Evolutionary conservation across 2,888 invertebrate species (phyloP), one percentile per base, ranked within the genome.

Genomic region (Caenorhabditis afra): DNA sequence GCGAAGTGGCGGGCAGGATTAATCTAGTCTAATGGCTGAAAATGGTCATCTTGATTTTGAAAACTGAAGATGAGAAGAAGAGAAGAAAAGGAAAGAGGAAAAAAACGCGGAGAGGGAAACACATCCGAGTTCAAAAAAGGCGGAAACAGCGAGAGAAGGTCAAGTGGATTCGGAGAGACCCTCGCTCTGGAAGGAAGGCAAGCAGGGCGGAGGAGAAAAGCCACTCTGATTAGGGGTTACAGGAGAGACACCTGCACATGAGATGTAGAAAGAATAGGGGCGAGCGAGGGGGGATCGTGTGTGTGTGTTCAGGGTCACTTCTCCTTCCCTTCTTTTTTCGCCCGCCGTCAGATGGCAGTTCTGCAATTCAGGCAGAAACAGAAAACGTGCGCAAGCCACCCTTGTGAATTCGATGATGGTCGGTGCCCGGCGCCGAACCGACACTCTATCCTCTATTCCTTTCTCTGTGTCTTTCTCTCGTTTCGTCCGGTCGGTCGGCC

Each of bases 1-100:
- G 23, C n/a, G 35, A 23, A 35, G 39, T 14, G 20, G 37, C 53
- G 61, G 18, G 18, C 29, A 29, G 7, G 3, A 29, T 5, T 29
- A 29, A 45, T 74, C 66, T 74, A 65, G 59, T 59, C 74, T 74
- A 74, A 66, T 74, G 22, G 45, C 74, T 65, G 65, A 65, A 74
- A 29, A 29, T 29, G 29, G 3, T 5, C 29, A n/a, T n/a, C n/a
- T n/a, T n/a, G n/a, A n/a, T n/a, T n/a, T n/a, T n/a, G n/a, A n/a
- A n/a, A n/a, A n/a, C n/a, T n/a, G n/a, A n/a, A 74, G 35, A 41
- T 10, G 0, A 16, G 5, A 16, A 53, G 22, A n/a, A 18, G 45
- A 37, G 35, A 22, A 50, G 23, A 22, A 22, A 22, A 49, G 49
- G 14, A 22, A 22, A 22, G 4, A 45, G 3, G 20, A 8, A 67